Evolutionary conservation across 2,888 invertebrate genomes (phyloP).

Genomic region (Acholoe squamosa): DNA sequence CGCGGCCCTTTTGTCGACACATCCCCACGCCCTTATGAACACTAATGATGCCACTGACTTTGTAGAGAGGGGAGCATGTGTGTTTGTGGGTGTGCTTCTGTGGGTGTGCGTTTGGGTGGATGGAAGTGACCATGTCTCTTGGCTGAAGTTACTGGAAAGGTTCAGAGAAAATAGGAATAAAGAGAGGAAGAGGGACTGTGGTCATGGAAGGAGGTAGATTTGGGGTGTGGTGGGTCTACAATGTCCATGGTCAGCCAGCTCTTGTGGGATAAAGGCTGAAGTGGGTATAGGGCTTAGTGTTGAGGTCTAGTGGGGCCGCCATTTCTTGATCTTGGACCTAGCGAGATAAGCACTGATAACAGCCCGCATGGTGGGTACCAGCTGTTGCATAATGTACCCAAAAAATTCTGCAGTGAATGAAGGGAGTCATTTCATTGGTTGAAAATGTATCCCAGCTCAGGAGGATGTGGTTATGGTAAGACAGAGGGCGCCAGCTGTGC

Average conservation of each 20-base stretch:
- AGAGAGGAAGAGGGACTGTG: background rate
- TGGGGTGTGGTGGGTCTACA: too few relatives aligned
- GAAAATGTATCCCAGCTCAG: too few relatives aligned
- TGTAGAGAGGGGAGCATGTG: slow-evolving; percentile 1
- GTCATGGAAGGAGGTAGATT: background rate
- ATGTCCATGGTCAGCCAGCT: background rate
- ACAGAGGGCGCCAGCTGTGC: slow-evolving; percentile 27
- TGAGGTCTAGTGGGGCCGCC: too few relatives aligned
- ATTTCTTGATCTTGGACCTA: too few relatives aligned
- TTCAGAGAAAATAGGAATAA: background rate
- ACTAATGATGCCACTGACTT: slow-evolving; percentile 20
- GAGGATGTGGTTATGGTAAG: slow-evolving; percentile 1
- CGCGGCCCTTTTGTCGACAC: background rate
- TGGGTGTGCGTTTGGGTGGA: background rate
- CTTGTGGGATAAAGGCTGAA: background rate
- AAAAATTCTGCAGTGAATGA: too few relatives aligned
- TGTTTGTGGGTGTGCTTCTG: background rate
- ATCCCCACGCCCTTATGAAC: background rate
- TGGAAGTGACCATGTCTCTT: slow-evolving; percentile 13
- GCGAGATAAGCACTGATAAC: too few relatives aligned
- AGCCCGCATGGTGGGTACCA: too few relatives aligned
- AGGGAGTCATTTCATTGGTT: too few relatives aligned
- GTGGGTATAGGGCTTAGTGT: too few relatives aligned
- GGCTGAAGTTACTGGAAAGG: background rate
- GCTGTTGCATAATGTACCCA: too few relatives aligned